Base-by-base conservation (phyloP, 2,888 invertebrate species). In the Tigriopus californicus region DNA sequence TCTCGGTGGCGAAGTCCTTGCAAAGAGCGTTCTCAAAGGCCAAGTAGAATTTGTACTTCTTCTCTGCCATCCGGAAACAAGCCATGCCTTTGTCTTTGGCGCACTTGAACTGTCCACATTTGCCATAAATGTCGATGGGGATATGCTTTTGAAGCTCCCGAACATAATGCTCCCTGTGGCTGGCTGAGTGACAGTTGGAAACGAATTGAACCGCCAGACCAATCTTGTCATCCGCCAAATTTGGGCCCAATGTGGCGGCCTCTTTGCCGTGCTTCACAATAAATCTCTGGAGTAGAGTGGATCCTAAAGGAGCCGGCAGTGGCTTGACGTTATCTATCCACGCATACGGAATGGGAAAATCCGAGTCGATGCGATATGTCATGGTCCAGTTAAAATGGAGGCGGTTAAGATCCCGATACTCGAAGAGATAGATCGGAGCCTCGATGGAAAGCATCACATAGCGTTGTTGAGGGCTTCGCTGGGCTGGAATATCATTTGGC, bases 1-100 rank as follows among this genome's bases (percentile, higher is more conserved):
- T 67, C 57, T 69, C 69, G 0, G 67, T 68, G 1, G 68, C 64
- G 62, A 69, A 69, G 59, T 69, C 67, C 13, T 62, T 61, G 61
- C 69, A 69, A 53, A 2, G 65, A 65, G 61, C 56, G 2, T 68
- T 68, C 62, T 68, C 68, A 41, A 68, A 67, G 2, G 67, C 63
- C n/a, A 69, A 60, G 60, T 67, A 67, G 58, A 67, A 69, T 49
- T 66, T 66, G 62, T 69, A 68, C 6, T 62, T 54, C 25, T 62
- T 61, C 12, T 62, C 24, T 22, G 53, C 42, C 33, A 51, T 33
- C 18, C 60, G 47, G 20, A 61, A 63, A n/a, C 46, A 13, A 12
- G 18, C 8, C 13, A 41, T 22, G 22, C 24, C 22, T 5, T 3
- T 49, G 12, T 25, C 24, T 1, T 47, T 49, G 1, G 58, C 55